Base-by-base conservation (phyloP, 2,888 invertebrate genomes). In the Meiosimyza decipiens region DNA sequence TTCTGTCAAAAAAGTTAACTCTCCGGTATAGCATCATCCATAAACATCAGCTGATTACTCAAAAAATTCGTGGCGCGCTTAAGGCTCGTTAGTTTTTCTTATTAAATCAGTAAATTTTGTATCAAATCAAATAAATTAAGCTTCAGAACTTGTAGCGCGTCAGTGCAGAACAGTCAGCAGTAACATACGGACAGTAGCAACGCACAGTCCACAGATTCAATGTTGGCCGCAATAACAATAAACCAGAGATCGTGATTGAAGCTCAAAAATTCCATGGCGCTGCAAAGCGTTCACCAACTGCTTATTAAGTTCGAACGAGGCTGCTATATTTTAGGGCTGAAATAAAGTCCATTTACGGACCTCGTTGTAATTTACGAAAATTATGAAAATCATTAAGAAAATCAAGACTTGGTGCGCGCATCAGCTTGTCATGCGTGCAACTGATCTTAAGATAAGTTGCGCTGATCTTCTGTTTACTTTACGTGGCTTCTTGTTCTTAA, bases 211-310 rank as follows among this genome's bases (percentile, higher is more conserved):
- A 55, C 49, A 55, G 54, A 62, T 72, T 60, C 49, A 52, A 62
- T 57, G 64, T 74, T 75, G 68, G 67, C 72, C 64, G 75, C 74
- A 74, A 78, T 77, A 78, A 77, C 77, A 78, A 78, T 77, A 77
- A 79, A 78, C 60, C 75, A 75, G 74, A 74, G 75, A 74, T 78
- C 77, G 79, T 78, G 78, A 79, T 79, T 78, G 78, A 72, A n/a
- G 49, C 47, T n/a, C 18, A 28, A 63, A 16, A 7, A 6, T 49
- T n/a, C 62, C n/a, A 15, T 28, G 28, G 60, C 33, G 28, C 40
- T 18, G 47, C 49, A n/a, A 11, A 16, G 49, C 40, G 15, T n/a
- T 51, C 65, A 28, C 7, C 47, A 49, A 33, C 65, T 47, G 52
- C 65, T 65, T 65, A 52, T 65, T 65, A 65, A 65, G 33, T 54